Percentiles rank a stretch among this genome's conserved stretches.
Evolutionary conservation across 2,888 invertebrate species (phyloP).

Genomic region (Mayetiola destructor): DNA sequence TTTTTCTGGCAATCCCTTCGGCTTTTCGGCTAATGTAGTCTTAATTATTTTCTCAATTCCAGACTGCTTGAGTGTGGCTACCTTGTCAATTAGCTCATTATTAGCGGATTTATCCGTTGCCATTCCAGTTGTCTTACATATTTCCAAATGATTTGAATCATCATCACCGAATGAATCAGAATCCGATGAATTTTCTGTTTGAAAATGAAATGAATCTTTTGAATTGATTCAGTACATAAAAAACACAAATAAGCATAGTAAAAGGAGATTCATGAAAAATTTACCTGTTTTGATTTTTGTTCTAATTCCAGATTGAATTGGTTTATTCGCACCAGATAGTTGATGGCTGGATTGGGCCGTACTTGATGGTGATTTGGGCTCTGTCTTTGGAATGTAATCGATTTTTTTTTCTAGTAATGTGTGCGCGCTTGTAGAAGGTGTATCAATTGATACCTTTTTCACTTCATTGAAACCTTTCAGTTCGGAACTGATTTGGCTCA

Average conservation of each 20-base stretch:
- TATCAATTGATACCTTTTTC: slow-evolving; percentile 33
- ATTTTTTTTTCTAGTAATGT: slow-evolving; percentile 5
- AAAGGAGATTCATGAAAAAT: no score
- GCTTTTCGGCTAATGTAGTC: slow-evolving; percentile 23
- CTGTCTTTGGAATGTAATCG: slow-evolving; percentile 3
- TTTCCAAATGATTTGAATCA: slow-evolving; percentile 34
- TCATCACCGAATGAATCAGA: slow-evolving; percentile 33
- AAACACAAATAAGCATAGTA: no score
- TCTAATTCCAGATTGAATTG: no score
- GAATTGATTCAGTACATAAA: no score
- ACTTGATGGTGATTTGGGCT: no score
- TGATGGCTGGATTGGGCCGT: no score
- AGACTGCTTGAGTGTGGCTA: slow-evolving; percentile 20
- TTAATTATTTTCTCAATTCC: slow-evolving; percentile 28
- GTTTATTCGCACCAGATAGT: no score
- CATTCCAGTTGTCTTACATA: slow-evolving; percentile 27
- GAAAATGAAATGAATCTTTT: no score
- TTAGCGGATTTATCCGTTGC: slow-evolving; percentile 25
- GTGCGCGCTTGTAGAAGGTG: background rate
- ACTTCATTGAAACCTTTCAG: slow-evolving; percentile 61
- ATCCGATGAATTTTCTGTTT: slow-evolving; percentile 30
- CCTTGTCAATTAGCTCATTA: slow-evolving; percentile 19
- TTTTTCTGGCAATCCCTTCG: slow-evolving; percentile 19
- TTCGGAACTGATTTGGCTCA: slow-evolving; percentile 72
- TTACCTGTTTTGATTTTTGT: no score